phyloP scores from a whole-genome alignment of 2,888 invertebrate species.

The Ichneumon xanthorius region DNA sequence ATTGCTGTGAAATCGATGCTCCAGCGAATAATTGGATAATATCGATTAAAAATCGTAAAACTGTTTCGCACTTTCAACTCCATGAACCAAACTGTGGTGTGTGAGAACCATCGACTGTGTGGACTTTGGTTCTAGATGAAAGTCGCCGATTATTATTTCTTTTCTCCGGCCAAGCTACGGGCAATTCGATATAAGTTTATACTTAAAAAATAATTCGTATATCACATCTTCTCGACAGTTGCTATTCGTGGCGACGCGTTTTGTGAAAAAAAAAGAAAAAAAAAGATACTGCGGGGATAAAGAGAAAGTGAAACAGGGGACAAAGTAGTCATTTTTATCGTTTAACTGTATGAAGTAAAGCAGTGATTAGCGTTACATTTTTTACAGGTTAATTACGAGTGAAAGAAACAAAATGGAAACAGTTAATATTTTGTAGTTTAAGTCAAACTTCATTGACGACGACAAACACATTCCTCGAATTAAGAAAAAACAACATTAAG shows the following conservation, averaged over 20 bases:
- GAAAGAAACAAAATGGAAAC: slow-evolving; percentile 4
- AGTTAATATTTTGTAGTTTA: slow-evolving; percentile 53
- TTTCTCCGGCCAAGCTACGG: not conserved
- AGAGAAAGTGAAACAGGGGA: slow-evolving; percentile 48
- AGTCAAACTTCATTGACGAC: slow-evolving; percentile 37
- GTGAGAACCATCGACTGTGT: not conserved
- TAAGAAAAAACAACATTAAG: not conserved
- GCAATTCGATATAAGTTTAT: not conserved
- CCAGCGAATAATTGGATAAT: not conserved
- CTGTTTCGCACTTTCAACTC: not conserved
- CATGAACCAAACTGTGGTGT: not conserved
- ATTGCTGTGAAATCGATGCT: not conserved
- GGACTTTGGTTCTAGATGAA: not conserved
- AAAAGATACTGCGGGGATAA: slow-evolving; percentile 41
- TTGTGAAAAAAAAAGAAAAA: slow-evolving; percentile 46
- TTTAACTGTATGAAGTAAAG: slow-evolving; percentile 55
- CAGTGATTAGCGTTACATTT: slow-evolving; percentile 56
- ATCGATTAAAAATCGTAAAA: not conserved
- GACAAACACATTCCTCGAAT: slow-evolving; percentile 53
- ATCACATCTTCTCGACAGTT: slow-evolving; percentile 52
- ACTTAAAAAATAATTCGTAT: not conserved
- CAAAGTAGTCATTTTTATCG: slow-evolving; percentile 63
- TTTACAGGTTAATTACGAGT: slow-evolving; percentile 58
- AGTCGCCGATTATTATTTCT: not conserved
- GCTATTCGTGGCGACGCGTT: slow-evolving; percentile 21